Conservation (phyloP, 2,888 invertebrate species). For the Strigamia maritima region DNA sequence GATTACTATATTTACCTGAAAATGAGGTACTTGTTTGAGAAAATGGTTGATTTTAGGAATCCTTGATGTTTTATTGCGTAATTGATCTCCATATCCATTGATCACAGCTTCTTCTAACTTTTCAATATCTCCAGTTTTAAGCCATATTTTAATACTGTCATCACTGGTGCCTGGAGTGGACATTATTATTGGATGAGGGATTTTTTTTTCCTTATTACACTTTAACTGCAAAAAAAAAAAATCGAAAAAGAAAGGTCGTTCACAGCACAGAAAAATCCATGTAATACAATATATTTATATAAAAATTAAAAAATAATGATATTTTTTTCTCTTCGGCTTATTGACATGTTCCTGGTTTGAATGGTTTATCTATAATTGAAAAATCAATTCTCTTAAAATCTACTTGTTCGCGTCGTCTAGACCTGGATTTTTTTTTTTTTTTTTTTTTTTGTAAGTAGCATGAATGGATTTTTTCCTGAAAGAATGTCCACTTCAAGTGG, state of each 20-base stretch:
- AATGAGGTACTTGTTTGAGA: slow-evolving; percentile 52
- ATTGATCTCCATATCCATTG: slow-evolving; percentile 53
- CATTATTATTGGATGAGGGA: neutral
- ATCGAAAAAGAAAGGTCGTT: neutral
- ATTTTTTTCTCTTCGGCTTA: neutral
- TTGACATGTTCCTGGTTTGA: neutral
- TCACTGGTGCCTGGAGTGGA: slow-evolving; percentile 40
- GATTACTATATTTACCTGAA: slow-evolving; percentile 48
- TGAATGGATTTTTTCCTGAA: neutral
- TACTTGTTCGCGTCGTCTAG: neutral
- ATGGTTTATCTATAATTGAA: slow-evolving; percentile 3
- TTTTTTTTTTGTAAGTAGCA: neutral
- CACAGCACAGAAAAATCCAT: neutral
- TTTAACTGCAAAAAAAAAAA: neutral
- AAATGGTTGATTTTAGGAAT: slow-evolving; percentile 51
- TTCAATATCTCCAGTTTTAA: slow-evolving; percentile 53
- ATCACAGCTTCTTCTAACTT: slow-evolving; percentile 53
- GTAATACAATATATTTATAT: neutral
- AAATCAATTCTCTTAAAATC: neutral
- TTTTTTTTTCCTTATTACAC: neutral
- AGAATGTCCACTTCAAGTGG: neutral
- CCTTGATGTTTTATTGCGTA: slow-evolving; percentile 50
- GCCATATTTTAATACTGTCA: slow-evolving; percentile 52
- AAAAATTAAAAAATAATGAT: neutral
- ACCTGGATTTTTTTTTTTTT: neutral